Evolutionary conservation across 2,888 invertebrate species (phyloP).

Genomic region (Dendrolimus pini): DNA sequence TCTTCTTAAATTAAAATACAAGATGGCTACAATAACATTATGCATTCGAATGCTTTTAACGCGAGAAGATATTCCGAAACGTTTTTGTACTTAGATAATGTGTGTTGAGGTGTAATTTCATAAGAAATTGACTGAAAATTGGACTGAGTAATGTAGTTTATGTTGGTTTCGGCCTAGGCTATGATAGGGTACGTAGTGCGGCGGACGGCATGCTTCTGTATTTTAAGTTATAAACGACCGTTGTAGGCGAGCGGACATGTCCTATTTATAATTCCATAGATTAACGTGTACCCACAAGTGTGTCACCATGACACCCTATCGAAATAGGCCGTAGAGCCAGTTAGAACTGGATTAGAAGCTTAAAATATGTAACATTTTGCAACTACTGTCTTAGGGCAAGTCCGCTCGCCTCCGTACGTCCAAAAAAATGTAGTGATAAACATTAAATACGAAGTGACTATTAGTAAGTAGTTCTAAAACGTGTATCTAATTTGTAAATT

Average conservation of each 20-base stretch:
- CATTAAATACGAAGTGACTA: conserved; percentile 62
- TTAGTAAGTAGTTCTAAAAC: conserved; percentile 63
- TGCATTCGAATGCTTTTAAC: conserved; percentile 23
- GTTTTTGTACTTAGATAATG: conserved; percentile 64
- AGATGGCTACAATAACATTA: conserved; percentile 14
- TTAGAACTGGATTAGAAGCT: conserved; percentile 18
- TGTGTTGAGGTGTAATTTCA: conserved; percentile 61
- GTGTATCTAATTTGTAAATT: conserved; percentile 76
- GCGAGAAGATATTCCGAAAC: conserved; percentile 41
- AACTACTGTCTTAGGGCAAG: conserved; percentile 21
- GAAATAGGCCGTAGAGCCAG: conserved; percentile 17
- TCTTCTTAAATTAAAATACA: conserved; percentile 16
- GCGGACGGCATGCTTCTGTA: conserved; percentile 67
- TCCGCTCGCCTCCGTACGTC: conserved; percentile 41
- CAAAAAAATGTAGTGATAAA: conserved; percentile 60
- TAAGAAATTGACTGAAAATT: conserved; percentile 74
- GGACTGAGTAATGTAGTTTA: conserved; percentile 73
- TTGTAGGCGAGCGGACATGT: conserved; percentile 37
- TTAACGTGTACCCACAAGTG: conserved; percentile 9
- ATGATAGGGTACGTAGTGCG: conserved; percentile 63
- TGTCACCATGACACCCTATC: conserved; percentile 6
- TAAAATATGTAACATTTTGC: conserved; percentile 12
- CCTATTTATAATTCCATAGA: conserved; percentile 14
- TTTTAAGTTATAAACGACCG: conserved; percentile 34
- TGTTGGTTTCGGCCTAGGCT: conserved; percentile 68